Conservation (phyloP, 1,140 invertebrate genomes). For the Campoletis sonorensis region DNA sequence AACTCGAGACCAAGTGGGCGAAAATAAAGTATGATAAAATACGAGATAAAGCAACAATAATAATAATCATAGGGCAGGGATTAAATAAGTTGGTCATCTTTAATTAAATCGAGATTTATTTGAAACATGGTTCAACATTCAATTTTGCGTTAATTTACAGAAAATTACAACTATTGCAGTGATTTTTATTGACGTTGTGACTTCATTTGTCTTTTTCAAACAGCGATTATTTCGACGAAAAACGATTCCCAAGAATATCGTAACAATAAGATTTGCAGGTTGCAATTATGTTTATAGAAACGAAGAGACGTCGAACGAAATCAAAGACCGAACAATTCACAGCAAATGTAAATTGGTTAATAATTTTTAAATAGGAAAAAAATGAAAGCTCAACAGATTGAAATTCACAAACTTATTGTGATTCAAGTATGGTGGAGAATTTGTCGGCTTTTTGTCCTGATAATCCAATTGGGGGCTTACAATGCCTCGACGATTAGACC, state of each 20-base stretch:
- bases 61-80: not conserved
- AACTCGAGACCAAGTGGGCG: not conserved
- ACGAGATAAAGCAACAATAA: not conserved
- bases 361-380: not conserved
- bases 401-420: not conserved
- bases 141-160: not conserved
- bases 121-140: not conserved
- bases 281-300: no score
- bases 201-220: no score
- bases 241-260: no score
- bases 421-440: not conserved
- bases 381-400: not conserved
- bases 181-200: no score
- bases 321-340: not conserved
- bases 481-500: constrained; percentile 30
- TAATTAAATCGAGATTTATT: not conserved
- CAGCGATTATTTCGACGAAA: no score
- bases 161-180: not conserved
- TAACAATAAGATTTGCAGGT: no score
- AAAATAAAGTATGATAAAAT: not conserved
- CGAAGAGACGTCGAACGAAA: not conserved
- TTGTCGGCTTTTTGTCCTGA: constrained; percentile 1
- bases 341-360: not conserved
- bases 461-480: constrained; percentile 29
- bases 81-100: not conserved